phyloP scores from a whole-genome alignment of 1,140 invertebrate species.

The Sipha flava region DNA sequence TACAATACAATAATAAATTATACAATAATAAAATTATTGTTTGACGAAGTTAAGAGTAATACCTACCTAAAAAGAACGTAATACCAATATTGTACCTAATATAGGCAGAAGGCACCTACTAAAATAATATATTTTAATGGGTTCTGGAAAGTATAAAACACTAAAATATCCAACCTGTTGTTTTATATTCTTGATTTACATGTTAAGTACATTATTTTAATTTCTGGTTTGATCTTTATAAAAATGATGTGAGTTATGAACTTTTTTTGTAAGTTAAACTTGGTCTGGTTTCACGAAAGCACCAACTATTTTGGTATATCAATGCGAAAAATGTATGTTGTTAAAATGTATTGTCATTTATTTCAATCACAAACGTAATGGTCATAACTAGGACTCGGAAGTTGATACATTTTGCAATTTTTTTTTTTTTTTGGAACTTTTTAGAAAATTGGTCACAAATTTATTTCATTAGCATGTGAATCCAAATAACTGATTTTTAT shows the following conservation, averaged over 20 bases:
- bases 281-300: background rate
- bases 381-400: too few species aligned
- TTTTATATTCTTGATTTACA: background rate
- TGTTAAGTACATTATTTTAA: background rate
- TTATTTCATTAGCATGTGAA: too few species aligned
- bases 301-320: background rate
- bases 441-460: too few species aligned
- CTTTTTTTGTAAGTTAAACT: background rate
- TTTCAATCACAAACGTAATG: background rate
- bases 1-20: too few species aligned
- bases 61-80: too few species aligned
- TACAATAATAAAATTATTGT: too few species aligned
- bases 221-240: background rate
- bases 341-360: background rate
- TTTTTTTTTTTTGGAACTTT: too few species aligned
- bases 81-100: too few species aligned
- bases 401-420: too few species aligned
- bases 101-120: too few species aligned
- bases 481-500: too few species aligned
- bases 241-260: background rate
- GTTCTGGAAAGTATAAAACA: background rate
- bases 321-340: background rate
- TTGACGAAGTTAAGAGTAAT: too few species aligned
- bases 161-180: background rate
- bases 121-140: background rate